Evolutionary conservation across 1,140 invertebrate species (phyloP).

Genomic region (Anastrepha obliqua): DNA sequence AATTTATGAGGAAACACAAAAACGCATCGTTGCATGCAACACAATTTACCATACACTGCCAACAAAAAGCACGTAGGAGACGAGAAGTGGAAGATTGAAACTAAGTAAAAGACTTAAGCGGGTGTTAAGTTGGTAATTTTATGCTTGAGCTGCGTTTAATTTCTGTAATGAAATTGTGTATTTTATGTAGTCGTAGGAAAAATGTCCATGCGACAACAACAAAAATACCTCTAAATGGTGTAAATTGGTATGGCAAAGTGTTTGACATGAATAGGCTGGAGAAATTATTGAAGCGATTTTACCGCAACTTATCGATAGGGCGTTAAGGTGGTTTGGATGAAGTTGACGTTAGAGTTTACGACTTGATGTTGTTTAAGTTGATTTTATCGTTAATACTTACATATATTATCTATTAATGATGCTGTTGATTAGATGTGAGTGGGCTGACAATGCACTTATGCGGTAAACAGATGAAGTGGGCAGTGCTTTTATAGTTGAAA

Average conservation of each 20-base stretch:
- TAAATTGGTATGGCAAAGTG: constrained; percentile 23
- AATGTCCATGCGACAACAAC: constrained; percentile 21
- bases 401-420: not conserved
- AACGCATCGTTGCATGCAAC: constrained; percentile 35
- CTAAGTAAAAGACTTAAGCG: constrained; percentile 60
- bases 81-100: not conserved
- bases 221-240: not conserved
- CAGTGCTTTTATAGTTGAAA: too few relatives aligned
- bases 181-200: constrained; percentile 24
- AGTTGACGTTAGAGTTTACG: constrained; percentile 31
- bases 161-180: constrained; percentile 44
- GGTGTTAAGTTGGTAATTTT: constrained; percentile 74
- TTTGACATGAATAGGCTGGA: constrained; percentile 14
- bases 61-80: not conserved
- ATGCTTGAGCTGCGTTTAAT: constrained; percentile 62
- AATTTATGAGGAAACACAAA: not conserved
- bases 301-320: not conserved
- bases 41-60: not conserved
- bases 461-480: too few relatives aligned
- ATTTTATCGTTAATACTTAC: not conserved
- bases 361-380: not conserved
- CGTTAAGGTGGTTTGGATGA: constrained; percentile 12
- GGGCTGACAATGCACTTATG: not conserved
- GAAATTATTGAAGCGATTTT: constrained; percentile 7
- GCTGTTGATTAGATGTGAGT: not conserved